Evolutionary conservation across 1,140 invertebrate genomes (phyloP), one percentile per base, ranked within the genome.

Genomic region (Papilio glaucus): DNA sequence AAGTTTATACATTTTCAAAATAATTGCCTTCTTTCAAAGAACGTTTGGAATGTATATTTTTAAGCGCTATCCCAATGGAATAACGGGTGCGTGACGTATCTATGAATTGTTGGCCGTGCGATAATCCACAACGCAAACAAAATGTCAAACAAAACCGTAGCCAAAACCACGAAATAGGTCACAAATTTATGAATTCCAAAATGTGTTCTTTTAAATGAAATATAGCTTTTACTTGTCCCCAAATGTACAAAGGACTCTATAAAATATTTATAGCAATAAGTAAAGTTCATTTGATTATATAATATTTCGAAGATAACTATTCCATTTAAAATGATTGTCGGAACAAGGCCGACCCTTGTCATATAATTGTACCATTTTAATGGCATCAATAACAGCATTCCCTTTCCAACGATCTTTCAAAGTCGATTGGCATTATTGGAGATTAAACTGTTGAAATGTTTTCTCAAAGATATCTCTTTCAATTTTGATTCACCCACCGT

Each of bases 401-500:
- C 80, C 79, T 69, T 79, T 76, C 53, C 74, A 78, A 78, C 60
- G 75, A 79, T 65, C 77, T 77, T 57, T 76, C 68, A 69, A 75
- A 77, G 69, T 83, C 84, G 82, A 85, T 86, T 84, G 83, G 79
- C 78, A 84, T 84, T 85, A 84, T 85, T 77, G 81, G 82, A 85
- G 80, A 81, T 83, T 75, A 74, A 80, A 77, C 77, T 79, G 78
- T 79, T 77, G 75, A 83, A 85, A 86, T 73, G 80, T 78, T 83
- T 73, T 49, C 73, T 80, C 72, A 65, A 72, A 75, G 77, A 77
- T 82, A 45, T 4, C 42, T 18, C 83, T 73, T 77, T 73, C 74
- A 82, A 88, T 87, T 83, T 85, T 74, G 80, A 81, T 82, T 85
- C 78, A 80, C 80, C 80, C 72, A 67, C 73, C 80, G 82, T 82